Evolutionary conservation across 2,113 vertebrate genomes (phyloP).

Genomic region (Melanerpes formicivorus): DNA sequence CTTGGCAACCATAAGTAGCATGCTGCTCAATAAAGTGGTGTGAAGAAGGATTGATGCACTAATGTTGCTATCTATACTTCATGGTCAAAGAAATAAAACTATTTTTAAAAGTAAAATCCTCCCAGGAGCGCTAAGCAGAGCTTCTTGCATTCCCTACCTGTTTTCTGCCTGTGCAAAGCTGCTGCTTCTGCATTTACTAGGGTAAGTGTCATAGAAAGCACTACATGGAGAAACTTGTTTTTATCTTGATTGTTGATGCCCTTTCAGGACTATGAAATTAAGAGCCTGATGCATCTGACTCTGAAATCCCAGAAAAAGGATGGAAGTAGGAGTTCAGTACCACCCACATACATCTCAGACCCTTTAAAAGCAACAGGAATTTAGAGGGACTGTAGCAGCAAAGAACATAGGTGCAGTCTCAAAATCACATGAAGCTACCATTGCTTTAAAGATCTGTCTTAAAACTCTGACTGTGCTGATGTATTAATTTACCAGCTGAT

Average conservation of each 20-base stretch:
- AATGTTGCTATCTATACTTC: not conserved
- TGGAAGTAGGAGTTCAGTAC: not conserved
- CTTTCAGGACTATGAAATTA: not conserved
- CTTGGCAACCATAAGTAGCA: rapidly evolving
- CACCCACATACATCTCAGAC: not conserved
- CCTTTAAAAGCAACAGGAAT: not conserved
- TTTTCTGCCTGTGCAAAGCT: not conserved
- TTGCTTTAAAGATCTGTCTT: not conserved
- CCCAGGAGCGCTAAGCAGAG: not conserved
- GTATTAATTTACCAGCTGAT: not conserved
- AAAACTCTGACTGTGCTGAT: not conserved
- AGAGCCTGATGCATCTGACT: not conserved
- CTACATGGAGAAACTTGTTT: not conserved
- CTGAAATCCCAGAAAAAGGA: not conserved
- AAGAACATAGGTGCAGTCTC: not conserved
- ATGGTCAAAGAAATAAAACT: not conserved
- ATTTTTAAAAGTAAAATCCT: not conserved
- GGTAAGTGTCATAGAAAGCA: not conserved
- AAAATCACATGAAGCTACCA: not conserved
- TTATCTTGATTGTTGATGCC: not conserved
- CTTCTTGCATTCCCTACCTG: not conserved
- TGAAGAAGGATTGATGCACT: not conserved
- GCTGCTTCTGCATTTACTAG: not conserved
- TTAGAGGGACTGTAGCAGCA: not conserved
- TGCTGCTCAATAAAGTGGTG: not conserved